phyloP scores from a whole-genome alignment of 2,797 vertebrate species.

The Diplodus puntazzo region DNA sequence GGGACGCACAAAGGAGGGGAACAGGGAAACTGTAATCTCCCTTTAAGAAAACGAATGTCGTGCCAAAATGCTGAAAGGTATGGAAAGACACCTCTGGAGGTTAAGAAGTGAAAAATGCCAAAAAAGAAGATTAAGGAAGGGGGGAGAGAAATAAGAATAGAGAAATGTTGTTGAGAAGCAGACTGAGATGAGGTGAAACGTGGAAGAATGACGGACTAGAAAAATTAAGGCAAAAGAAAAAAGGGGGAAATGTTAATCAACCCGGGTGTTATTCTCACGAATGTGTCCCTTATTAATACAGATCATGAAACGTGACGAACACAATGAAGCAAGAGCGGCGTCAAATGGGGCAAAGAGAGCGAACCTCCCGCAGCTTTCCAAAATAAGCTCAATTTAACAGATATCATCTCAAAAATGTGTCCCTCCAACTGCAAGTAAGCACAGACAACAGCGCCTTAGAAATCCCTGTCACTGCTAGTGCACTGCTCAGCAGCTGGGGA shows the following conservation, averaged over 20 bases:
- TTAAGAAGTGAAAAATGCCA: constrained; percentile 12
- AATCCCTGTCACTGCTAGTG: neutral
- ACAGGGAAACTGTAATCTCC: constrained; percentile 32
- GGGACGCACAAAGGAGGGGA: constrained; percentile 18
- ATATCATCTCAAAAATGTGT: constrained; percentile 4
- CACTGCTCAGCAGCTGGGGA: neutral
- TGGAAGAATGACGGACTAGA: neutral
- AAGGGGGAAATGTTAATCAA: neutral
- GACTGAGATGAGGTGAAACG: neutral
- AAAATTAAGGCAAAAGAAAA: constrained; percentile 1
- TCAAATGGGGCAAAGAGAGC: neutral
- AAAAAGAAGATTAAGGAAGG: neutral
- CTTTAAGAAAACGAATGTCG: constrained; percentile 20
- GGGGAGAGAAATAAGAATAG: neutral
- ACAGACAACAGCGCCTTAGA: constrained; percentile 1
- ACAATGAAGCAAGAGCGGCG: neutral
- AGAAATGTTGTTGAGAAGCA: neutral
- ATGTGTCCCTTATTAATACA: neutral
- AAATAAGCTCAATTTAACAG: neutral
- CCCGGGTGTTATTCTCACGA: neutral
- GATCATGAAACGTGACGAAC: neutral
- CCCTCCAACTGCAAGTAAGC: constrained; percentile 9
- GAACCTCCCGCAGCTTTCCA: neutral
- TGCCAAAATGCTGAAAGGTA: constrained; percentile 2
- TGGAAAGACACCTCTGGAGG: constrained; percentile 5